Percentiles rank a stretch among this genome's conserved stretches.
Conservation (phyloP, 1,140 invertebrate genomes). For the Drosophila ambigua region DNA sequence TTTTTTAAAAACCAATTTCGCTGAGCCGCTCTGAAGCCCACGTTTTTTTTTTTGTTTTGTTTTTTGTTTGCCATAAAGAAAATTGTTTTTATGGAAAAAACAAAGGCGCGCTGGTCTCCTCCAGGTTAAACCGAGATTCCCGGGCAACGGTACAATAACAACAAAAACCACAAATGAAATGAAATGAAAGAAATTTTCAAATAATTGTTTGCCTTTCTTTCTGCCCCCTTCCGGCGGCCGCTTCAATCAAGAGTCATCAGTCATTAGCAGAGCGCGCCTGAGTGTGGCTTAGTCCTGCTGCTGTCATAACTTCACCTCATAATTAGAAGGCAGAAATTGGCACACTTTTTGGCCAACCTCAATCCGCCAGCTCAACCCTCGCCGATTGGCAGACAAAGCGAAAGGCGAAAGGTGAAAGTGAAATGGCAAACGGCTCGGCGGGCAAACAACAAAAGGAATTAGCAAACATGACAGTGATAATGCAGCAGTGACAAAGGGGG, state of each 20-base stretch:
- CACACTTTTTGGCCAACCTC: slow-evolving; percentile 51
- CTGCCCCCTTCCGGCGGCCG: too few relatives aligned
- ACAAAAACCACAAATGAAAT: slow-evolving; percentile 20
- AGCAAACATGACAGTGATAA: slow-evolving; percentile 80
- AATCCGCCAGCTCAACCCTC: slow-evolving; percentile 21
- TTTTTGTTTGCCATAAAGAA: slow-evolving; percentile 58
- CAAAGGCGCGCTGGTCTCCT: slow-evolving; percentile 21
- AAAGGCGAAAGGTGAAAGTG: slow-evolving; percentile 59
- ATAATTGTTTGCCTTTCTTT: slow-evolving; percentile 23
- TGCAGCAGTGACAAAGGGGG: slow-evolving; percentile 51
- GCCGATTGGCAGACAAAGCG: slow-evolving; percentile 39
- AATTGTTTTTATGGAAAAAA: slow-evolving; percentile 76
- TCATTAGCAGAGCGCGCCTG: slow-evolving; percentile 24
- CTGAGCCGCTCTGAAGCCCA: slow-evolving; percentile 49
- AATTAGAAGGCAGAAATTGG: slow-evolving; percentile 69
- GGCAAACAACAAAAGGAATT: slow-evolving; percentile 71
- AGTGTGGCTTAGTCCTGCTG: slow-evolving; percentile 28
- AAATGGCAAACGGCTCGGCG: slow-evolving; percentile 61
- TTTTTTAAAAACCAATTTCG: slow-evolving; percentile 79
- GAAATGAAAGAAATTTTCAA: slow-evolving; percentile 40
- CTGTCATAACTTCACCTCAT: slow-evolving; percentile 72
- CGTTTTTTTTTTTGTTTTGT: background rate
- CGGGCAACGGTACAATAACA: background rate
- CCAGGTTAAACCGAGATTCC: slow-evolving; percentile 38
- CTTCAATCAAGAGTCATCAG: slow-evolving; percentile 25